Evolutionary conservation across 2,797 vertebrate genomes (phyloP).

Genomic region (Austrolebias charrua): DNA sequence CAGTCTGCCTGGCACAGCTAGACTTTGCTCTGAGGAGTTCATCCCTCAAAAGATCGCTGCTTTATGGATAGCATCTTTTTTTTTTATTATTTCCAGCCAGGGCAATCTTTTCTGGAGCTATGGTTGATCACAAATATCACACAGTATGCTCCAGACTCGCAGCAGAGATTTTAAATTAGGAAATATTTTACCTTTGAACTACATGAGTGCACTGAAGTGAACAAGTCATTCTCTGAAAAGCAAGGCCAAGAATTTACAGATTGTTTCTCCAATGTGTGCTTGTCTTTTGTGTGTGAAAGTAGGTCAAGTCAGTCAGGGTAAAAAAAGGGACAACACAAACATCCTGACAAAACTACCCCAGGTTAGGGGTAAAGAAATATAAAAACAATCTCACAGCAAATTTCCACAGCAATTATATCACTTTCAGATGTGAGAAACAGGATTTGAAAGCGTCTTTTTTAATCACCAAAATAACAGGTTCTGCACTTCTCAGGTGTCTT

Average conservation of each 20-base stretch:
- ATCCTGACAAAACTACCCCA: slow-evolving; percentile 15
- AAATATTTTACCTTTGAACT: slow-evolving; percentile 59
- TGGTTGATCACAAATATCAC: slow-evolving; percentile 75
- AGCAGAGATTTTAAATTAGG: slow-evolving; percentile 57
- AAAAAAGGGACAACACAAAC: slow-evolving; percentile 24
- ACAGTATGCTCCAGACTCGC: slow-evolving; percentile 54
- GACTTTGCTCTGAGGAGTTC: slow-evolving; percentile 54
- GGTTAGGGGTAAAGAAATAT: slow-evolving; percentile 12
- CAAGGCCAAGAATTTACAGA: slow-evolving; percentile 45
- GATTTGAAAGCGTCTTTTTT: slow-evolving; percentile 4
- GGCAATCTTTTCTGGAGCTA: slow-evolving; percentile 53
- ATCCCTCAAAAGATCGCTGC: slow-evolving; percentile 62
- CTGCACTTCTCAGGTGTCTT: slow-evolving; percentile 6
- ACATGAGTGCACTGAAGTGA: slow-evolving; percentile 33
- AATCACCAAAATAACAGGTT: slow-evolving; percentile 8
- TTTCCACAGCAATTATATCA: not conserved
- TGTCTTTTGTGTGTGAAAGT: slow-evolving; percentile 62
- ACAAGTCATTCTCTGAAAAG: slow-evolving; percentile 46
- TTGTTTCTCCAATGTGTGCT: slow-evolving; percentile 41
- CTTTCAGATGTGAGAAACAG: slow-evolving; percentile 12
- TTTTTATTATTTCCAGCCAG: slow-evolving; percentile 57
- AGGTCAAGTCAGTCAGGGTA: slow-evolving; percentile 39
- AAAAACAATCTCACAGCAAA: slow-evolving; percentile 8
- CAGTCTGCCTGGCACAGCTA: slow-evolving; percentile 52
- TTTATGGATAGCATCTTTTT: slow-evolving; percentile 66